Conservation (phyloP, 2,888 invertebrate genomes). For the Tridacna gigas region DNA sequence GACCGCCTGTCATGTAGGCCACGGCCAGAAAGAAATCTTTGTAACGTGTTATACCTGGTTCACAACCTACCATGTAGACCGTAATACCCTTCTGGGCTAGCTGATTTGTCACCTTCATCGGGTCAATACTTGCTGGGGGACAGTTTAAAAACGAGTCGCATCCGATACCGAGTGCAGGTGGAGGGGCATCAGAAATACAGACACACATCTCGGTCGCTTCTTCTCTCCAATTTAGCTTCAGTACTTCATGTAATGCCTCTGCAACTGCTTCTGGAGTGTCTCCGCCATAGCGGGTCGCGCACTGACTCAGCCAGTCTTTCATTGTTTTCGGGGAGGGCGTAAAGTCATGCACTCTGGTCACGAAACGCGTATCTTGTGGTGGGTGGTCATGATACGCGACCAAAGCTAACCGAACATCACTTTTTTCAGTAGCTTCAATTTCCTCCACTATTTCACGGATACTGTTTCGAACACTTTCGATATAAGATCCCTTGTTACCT, state of each 20-base stretch:
- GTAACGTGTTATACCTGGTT: slow-evolving; percentile 75
- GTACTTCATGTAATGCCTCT: slow-evolving; percentile 78
- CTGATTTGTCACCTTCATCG: slow-evolving; percentile 72
- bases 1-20: slow-evolving; percentile 81
- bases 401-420: slow-evolving; percentile 79
- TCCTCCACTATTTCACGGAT: slow-evolving; percentile 79
- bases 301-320: slow-evolving; percentile 77
- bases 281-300: slow-evolving; percentile 77
- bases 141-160: slow-evolving; percentile 79
- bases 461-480: slow-evolving; percentile 75
- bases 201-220: slow-evolving; percentile 81
- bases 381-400: slow-evolving; percentile 83
- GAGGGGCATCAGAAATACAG: slow-evolving; percentile 81
- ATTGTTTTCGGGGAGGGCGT: slow-evolving; percentile 75
- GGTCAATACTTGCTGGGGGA: slow-evolving; percentile 79
- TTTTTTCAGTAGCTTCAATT: slow-evolving; percentile 78
- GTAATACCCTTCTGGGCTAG: slow-evolving; percentile 80
- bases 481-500: slow-evolving; percentile 81
- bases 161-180: slow-evolving; percentile 74
- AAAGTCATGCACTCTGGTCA: slow-evolving; percentile 80
- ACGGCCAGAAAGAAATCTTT: slow-evolving; percentile 80
- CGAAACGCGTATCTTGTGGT: slow-evolving; percentile 78
- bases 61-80: slow-evolving; percentile 80
- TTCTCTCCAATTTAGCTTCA: slow-evolving; percentile 79
- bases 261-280: slow-evolving; percentile 82